Evolutionary conservation across 2,888 invertebrate genomes (phyloP), one percentile per base, ranked within the genome.

Genomic region (Drosophila meridiana): DNA sequence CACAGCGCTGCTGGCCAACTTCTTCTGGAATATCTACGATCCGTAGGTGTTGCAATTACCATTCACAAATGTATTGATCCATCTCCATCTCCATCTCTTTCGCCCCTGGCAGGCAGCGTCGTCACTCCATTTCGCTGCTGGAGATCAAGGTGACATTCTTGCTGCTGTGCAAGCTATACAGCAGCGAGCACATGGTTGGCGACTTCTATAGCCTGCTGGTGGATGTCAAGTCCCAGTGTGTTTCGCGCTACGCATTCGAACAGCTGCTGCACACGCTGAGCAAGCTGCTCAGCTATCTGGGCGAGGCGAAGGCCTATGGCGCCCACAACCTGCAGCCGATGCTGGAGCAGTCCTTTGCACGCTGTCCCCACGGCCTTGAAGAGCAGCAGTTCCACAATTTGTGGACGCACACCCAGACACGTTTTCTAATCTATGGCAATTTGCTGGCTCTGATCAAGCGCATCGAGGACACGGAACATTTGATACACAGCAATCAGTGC

Each of bases 21-120:
- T 93, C 70, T 91, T 93, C 68, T 93, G 93, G 93, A 92, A 92
- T 56, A 81, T 93, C 52, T 93, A 91, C 76, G 93, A 93, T 87
- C 92, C 93, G 92, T 93, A 86, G 74, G 91, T 42, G 28, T 43
- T 30, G 14, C 38, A 11, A 7, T 1, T 38, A 13, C 5, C n/a
- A 28, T 11, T 1, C 14, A 1, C 8, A 6, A 20, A 14, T 11
- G 2, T 20, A 3, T 30, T 5, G 4, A 0, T 30, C 4, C 13
- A 14, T 9, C 2, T 8, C 9, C 20, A 13, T 53, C 28, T 8
- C 14, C 11, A 30, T 2, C 20, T 45, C 26, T 5, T 5, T 26
- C 1, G 5, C 4, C 20, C 9, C 8, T 45, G 48, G 8, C 67
- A 93, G 93, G 0, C 89, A 92, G 45, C 88, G 93, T 0, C 83